These are phyloP conservation scores for Acrobasis repandana DNA, from an alignment of 2,888 invertebrate species.

Conservation along the genomic window DNA sequence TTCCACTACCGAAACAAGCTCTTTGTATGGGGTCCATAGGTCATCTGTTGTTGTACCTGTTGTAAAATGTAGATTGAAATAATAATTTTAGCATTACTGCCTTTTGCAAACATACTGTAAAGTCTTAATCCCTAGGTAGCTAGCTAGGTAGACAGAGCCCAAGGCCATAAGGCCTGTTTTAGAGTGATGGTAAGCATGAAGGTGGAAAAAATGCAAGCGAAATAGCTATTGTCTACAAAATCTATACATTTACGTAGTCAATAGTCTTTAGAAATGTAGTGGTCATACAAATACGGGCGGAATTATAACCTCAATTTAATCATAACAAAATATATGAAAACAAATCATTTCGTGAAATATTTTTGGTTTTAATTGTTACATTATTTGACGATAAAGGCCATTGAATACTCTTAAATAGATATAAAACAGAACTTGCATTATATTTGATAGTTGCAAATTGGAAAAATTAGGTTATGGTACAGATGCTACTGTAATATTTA, in stretches of 20 bases:
- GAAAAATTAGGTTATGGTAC: constrained; percentile 33
- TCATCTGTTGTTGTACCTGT: constrained; percentile 84
- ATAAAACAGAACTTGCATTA: background rate
- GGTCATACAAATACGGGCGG: background rate
- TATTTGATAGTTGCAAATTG: background rate
- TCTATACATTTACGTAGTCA: background rate
- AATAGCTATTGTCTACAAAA: too few relatives aligned
- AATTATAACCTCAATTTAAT: constrained; percentile 12
- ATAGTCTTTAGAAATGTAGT: background rate
- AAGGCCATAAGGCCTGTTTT: too few relatives aligned
- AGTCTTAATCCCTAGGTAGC: too few relatives aligned
- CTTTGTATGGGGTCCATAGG: constrained; percentile 93
- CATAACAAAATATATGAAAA: background rate
- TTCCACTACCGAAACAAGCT: constrained; percentile 87
- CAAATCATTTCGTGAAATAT: background rate
- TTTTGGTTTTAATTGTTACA: background rate
- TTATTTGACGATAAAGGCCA: background rate
- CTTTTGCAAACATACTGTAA: too few relatives aligned
- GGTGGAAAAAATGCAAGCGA: too few relatives aligned
- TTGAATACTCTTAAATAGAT: background rate
- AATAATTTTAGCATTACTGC: too few relatives aligned
- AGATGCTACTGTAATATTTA: constrained; percentile 36
- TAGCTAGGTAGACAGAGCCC: too few relatives aligned
- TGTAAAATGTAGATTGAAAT: background rate
- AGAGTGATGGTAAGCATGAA: too few relatives aligned